Conservation (phyloP, 1,140 invertebrate genomes). For the Zeugodacus cucurbitae region DNA sequence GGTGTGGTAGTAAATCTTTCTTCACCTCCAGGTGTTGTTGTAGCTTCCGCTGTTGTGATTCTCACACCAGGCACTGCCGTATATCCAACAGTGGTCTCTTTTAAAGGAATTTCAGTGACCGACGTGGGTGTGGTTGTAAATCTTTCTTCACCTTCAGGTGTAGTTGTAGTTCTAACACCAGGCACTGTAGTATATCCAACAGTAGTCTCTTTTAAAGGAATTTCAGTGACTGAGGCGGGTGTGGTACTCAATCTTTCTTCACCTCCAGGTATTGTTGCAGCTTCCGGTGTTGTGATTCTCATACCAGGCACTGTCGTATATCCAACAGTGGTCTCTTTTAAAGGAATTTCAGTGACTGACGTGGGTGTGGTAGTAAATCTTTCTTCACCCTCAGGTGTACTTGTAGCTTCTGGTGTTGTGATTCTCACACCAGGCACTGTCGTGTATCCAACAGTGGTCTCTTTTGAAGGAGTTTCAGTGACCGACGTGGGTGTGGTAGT, state of each 20-base stretch:
- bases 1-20: no score
- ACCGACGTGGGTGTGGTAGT: no score
- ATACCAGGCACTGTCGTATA: no score
- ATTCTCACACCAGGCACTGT: no score
- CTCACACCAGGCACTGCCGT: no score
- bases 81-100: neutral
- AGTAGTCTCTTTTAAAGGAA: neutral
- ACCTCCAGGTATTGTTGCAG: neutral
- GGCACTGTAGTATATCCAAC: neutral
- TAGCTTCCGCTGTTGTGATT: no score
- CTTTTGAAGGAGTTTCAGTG: neutral
- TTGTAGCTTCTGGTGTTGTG: no score
- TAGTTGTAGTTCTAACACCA: neutral
- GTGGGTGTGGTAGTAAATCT: slow-evolving; percentile 2
- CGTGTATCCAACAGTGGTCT: slow-evolving; percentile 13
- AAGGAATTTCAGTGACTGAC: neutral
- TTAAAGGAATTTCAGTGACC: neutral
- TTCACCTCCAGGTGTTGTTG: no score
- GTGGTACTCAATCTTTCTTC: neutral
- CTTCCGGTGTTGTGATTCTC: neutral
- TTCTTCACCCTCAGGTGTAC: neutral
- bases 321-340: no score
- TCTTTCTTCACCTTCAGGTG: neutral
- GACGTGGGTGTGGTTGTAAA: neutral
- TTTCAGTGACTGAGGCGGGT: neutral